Conservation (phyloP, 2,888 invertebrate species). For the Dolichomitus sp. region DNA sequence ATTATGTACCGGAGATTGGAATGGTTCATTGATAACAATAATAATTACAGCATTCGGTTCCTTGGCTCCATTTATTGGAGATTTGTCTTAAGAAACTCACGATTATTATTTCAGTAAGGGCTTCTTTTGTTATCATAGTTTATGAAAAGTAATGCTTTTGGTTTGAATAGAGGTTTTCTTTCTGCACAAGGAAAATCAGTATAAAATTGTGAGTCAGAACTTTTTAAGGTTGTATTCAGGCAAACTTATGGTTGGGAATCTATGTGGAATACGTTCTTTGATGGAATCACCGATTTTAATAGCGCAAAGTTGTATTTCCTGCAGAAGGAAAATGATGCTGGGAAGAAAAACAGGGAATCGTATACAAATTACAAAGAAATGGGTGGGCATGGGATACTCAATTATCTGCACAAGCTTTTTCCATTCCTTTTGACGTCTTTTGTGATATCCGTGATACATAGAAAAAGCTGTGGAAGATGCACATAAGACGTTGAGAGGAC, state of each 20-base stretch:
- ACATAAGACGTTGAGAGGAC: neutral
- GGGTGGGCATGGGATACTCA: neutral
- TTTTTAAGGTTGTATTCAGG: neutral
- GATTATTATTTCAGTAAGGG: neutral
- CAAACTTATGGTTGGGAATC: neutral
- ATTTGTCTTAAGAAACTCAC: neutral
- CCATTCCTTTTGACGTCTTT: neutral
- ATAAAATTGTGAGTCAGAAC: neutral
- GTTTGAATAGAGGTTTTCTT: neutral
- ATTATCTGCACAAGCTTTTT: constrained; percentile 7
- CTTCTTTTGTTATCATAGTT: neutral
- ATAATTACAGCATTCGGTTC: neutral
- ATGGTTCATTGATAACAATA: neutral
- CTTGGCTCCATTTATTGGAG: neutral
- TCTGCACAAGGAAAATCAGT: neutral
- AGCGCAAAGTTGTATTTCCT: neutral
- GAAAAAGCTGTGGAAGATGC: constrained; percentile 29
- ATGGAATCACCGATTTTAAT: neutral
- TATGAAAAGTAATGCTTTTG: no score
- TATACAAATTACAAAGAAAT: neutral
- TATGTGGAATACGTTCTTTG: no score
- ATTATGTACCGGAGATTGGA: constrained; percentile 10
- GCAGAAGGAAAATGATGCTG: neutral
- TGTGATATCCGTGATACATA: neutral
- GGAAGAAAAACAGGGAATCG: no score